Conservation (phyloP, 2,113 vertebrate species). For the Rana temporaria region DNA sequence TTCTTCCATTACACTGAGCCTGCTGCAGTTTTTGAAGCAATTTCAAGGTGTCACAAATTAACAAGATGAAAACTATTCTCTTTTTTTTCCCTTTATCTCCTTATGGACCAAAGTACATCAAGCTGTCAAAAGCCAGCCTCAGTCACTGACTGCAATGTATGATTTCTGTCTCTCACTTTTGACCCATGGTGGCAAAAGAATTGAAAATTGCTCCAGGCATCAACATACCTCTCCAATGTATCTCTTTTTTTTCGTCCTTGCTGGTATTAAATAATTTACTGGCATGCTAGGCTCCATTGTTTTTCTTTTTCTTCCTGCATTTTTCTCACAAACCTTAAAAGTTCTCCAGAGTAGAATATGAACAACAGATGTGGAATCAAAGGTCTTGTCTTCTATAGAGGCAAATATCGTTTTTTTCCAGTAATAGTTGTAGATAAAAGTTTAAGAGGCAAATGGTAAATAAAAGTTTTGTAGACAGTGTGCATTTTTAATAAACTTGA, state of each 20-base stretch:
- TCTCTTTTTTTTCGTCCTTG: conserved; percentile 3
- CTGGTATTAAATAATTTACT: background rate
- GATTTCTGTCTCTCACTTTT: conserved; percentile 30
- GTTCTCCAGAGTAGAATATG: background rate
- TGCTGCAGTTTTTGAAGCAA: conserved; percentile 41
- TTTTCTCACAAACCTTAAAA: conserved; percentile 3
- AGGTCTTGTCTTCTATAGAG: background rate
- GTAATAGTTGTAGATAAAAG: too few relatives aligned
- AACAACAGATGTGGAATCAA: background rate
- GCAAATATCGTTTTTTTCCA: too few relatives aligned
- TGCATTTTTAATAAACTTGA: too few relatives aligned
- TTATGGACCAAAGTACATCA: conserved; percentile 27
- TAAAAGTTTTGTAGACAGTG: too few relatives aligned
- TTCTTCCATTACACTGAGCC: background rate
- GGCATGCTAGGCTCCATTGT: background rate
- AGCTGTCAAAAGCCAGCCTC: conserved; percentile 31
- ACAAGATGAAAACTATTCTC: conserved; percentile 41
- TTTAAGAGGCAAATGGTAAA: too few relatives aligned
- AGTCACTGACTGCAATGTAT: conserved; percentile 2
- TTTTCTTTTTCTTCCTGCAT: background rate
- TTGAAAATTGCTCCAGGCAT: conserved; percentile 42
- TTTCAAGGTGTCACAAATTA: conserved; percentile 47
- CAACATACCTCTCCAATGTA: conserved; percentile 17
- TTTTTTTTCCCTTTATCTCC: conserved; percentile 19
- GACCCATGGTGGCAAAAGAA: conserved; percentile 38